These are phyloP conservation scores for Bombus polaris DNA, from an alignment of 1,140 invertebrate genomes.

Conservation along the genomic window DNA sequence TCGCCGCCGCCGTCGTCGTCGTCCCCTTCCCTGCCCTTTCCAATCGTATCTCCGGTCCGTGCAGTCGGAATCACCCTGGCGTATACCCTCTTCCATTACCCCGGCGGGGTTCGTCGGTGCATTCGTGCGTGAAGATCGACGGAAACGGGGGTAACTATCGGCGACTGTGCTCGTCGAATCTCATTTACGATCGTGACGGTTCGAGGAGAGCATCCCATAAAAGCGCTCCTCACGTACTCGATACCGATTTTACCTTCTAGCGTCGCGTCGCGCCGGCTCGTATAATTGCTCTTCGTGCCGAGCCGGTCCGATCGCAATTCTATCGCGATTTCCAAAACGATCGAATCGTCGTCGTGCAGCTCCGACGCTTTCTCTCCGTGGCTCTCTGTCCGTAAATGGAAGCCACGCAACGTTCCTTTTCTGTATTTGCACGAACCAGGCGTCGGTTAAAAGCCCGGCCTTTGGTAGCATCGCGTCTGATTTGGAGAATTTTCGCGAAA, in stretches of 20 bases:
- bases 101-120: not conserved
- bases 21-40: constrained; percentile 2
- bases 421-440: constrained; percentile 21
- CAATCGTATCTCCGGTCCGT: constrained; percentile 31
- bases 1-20: not conserved
- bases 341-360: not conserved
- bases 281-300: not conserved
- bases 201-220: not conserved
- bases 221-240: constrained; percentile 6
- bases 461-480: constrained; percentile 2
- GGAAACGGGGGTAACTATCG: constrained; percentile 17
- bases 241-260: not conserved
- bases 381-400: constrained; percentile 40
- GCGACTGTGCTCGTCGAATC: constrained; percentile 29
- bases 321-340: constrained; percentile 21
- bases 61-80: constrained; percentile 15
- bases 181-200: constrained; percentile 31
- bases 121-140: constrained; percentile 7
- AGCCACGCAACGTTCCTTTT: constrained; percentile 33
- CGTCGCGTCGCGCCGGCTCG: not conserved
- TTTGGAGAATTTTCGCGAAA: not conserved
- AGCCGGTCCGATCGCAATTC: constrained; percentile 15
- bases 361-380: constrained; percentile 24
- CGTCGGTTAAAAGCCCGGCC: not conserved
- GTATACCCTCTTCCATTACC: constrained; percentile 27